Base-by-base conservation (phyloP, 2,797 vertebrate species). In the Sparidentex hasta region DNA sequence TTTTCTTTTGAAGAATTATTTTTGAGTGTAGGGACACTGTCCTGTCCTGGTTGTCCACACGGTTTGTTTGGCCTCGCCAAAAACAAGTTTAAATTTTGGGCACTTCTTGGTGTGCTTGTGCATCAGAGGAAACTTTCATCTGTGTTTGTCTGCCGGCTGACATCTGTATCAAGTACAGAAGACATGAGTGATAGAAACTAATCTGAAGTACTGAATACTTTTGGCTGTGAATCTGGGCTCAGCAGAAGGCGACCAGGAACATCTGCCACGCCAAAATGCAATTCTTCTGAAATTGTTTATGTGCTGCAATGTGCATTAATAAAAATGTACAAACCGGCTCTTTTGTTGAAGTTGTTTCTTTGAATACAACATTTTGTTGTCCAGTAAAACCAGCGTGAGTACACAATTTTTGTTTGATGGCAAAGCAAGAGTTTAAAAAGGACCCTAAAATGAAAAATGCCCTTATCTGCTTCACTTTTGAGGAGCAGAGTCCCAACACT, bases 251-350 rank as follows among this genome's bases (percentile, higher is more conserved):
- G 58, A 52, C 25, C 43, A 29, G 21, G 11, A 71, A 57, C 43
- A 43, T 38, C n/a, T n/a, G 48, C 72, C 48, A 20, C 46, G 64
- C 46, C 4, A 20, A 57, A 63, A 67, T 67, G 46, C 23, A 71
- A 18, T 59, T 79, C 23, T 81, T 71, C 54, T 76, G 29, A 82
- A 81, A 43, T 18, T 68, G 66, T 83, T 84, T 43, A 78, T 86
- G 82, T 88, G 62, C 87, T 86, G 54, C 78, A 44, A 51, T 78
- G 86, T 90, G 73, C 83, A 80, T 85, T 82, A 93, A 87, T 93
- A 94, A 94, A 94, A 25, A 2, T 92, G 83, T 88, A 89, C 46
- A 90, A 86, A 87, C 20, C 13, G 73, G n/a, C 8, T 70, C 8
- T 61, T 2, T 41, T 67, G 47, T 83, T 44, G 16, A 41, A 50